Conservation (phyloP, 1,140 invertebrate species). For the Ceratosolen fusciceps region DNA sequence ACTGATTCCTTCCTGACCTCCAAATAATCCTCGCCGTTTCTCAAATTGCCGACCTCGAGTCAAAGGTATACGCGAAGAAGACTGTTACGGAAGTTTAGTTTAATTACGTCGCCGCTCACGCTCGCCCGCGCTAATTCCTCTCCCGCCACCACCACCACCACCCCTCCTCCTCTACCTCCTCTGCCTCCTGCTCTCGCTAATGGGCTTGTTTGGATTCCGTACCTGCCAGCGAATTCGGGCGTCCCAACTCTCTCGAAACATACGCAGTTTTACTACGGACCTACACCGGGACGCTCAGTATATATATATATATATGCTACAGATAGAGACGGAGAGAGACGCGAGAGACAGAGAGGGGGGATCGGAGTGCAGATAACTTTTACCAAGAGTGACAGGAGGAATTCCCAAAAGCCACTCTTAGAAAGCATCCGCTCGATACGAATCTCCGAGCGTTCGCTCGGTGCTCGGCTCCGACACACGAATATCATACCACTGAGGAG, state of each 20-base stretch:
- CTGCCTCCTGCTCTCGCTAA: no score
- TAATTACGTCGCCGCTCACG: conserved; percentile 33
- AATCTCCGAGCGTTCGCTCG: background rate
- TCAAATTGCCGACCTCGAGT: conserved; percentile 12
- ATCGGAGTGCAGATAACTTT: background rate
- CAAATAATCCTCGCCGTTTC: background rate
- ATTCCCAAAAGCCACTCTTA: conserved; percentile 19
- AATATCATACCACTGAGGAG: background rate
- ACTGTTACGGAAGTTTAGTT: conserved; percentile 42
- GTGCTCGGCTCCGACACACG: background rate
- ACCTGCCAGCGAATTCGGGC: background rate
- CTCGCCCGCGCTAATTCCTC: background rate
- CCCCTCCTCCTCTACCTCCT: no score
- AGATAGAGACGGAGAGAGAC: background rate
- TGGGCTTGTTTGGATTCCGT: conserved; percentile 43
- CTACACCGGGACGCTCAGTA: background rate
- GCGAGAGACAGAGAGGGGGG: background rate
- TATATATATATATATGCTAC: no score
- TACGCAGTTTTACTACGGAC: background rate
- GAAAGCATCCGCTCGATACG: background rate
- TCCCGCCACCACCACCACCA: no score
- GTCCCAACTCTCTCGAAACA: conserved; percentile 9
- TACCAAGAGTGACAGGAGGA: conserved; percentile 3
- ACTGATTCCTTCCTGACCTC: background rate
- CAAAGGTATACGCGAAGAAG: conserved; percentile 24